A percentile compares a stretch with the other conserved stretches of the same genome.
phyloP scores from a whole-genome alignment of 1,140 invertebrate species.

The Aphidius ervi region DNA sequence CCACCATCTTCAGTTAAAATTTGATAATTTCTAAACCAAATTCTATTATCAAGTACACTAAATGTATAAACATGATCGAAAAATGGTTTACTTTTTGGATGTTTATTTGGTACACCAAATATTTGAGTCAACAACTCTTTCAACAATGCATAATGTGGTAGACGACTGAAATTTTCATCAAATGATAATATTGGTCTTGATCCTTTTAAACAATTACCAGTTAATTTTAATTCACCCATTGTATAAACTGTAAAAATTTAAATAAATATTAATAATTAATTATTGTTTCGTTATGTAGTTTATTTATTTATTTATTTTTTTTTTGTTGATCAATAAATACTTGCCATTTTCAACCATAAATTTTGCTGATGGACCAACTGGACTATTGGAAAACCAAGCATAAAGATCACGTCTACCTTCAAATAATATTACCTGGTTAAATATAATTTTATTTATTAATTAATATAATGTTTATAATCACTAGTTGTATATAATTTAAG shows the following conservation, averaged over 20 bases:
- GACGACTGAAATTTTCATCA: conserved; percentile 77
- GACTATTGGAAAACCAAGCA: conserved; percentile 86
- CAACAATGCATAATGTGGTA: conserved; percentile 75
- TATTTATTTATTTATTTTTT: conserved; percentile 3
- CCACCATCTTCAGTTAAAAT: conserved; percentile 94
- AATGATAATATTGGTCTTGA: conserved; percentile 95
- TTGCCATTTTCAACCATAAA: conserved; percentile 89
- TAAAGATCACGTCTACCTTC: conserved; percentile 92
- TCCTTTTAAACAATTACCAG: conserved; percentile 94
- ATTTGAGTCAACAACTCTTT: conserved; percentile 90
- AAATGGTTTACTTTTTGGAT: conserved; percentile 99
- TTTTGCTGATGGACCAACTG: conserved; percentile 88
- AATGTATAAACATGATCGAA: conserved; percentile 97
- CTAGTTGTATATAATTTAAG: conserved; percentile 80
- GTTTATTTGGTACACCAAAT: conserved; percentile 92
- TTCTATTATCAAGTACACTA: conserved; percentile 84
- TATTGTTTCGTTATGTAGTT: not conserved
- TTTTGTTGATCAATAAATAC: not conserved
- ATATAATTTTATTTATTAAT: conserved; percentile 39
- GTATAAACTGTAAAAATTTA: conserved; percentile 78
- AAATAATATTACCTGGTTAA: conserved; percentile 72
- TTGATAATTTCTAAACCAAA: conserved; percentile 99
- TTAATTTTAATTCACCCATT: conserved; percentile 95
- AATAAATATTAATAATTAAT: no score
- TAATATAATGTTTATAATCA: conserved; percentile 96